These are phyloP conservation scores for Melitaea cinxia DNA, from an alignment of 1,140 invertebrate species.

Conservation along the genomic window DNA sequence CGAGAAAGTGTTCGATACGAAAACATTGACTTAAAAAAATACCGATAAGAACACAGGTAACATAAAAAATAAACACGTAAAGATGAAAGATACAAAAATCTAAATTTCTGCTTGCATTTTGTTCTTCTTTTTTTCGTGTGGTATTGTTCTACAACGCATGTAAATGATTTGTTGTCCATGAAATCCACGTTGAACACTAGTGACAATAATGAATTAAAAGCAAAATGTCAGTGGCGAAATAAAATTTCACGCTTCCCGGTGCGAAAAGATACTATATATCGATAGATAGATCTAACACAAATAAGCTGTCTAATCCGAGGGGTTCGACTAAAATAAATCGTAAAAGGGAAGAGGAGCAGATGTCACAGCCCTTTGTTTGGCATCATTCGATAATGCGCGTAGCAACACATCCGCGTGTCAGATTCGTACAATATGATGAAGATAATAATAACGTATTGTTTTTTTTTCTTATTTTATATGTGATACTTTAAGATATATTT, in stretches of 20 bases:
- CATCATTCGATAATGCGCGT: slow-evolving; percentile 30
- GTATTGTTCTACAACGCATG: too few relatives aligned
- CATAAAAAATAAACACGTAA: background rate
- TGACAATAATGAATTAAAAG: too few relatives aligned
- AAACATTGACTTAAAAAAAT: slow-evolving; percentile 44
- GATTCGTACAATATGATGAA: slow-evolving; percentile 33
- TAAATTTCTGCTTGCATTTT: background rate
- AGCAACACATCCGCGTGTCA: slow-evolving; percentile 23
- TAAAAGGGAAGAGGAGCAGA: slow-evolving; percentile 41
- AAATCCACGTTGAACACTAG: too few relatives aligned
- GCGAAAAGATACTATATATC: background rate
- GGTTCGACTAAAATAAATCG: slow-evolving; percentile 34
- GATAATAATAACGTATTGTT: slow-evolving; percentile 8
- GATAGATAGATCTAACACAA: slow-evolving; percentile 6
- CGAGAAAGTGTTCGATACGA: slow-evolving; percentile 68
- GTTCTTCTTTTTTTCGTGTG: too few relatives aligned
- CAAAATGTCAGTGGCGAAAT: background rate
- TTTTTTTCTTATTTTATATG: background rate
- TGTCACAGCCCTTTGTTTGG: slow-evolving; percentile 32
- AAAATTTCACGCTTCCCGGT: background rate
- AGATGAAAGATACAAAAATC: background rate
- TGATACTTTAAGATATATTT: background rate
- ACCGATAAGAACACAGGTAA: slow-evolving; percentile 23
- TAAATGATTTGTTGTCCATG: too few relatives aligned
- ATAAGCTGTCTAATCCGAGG: slow-evolving; percentile 14